phyloP scores from a whole-genome alignment of 2,797 vertebrate genomes.

The Diceros bicornis region DNA sequence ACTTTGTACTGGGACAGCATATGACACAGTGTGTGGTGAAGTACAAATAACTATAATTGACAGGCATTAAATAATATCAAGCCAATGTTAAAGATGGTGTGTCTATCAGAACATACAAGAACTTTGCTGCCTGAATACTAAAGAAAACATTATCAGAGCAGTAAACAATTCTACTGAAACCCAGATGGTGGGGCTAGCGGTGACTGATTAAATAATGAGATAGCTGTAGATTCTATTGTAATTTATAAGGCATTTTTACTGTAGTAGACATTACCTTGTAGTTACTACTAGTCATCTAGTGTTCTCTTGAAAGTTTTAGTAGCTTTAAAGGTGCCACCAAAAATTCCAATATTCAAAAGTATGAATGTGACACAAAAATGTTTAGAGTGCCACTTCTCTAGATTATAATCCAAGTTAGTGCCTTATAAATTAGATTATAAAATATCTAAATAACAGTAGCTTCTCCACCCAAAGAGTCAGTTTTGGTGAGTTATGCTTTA shows the following conservation, averaged over 20 bases:
- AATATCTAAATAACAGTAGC: not conserved
- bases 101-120: constrained; percentile 3
- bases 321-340: not conserved
- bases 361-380: constrained; percentile 30
- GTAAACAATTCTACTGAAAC: constrained; percentile 24
- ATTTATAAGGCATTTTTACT: constrained; percentile 7
- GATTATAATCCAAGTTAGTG: constrained; percentile 12
- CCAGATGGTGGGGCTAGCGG: not conserved
- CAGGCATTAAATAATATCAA: not conserved
- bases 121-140: not conserved
- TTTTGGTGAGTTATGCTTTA: not conserved
- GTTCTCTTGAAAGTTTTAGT: constrained; percentile 38
- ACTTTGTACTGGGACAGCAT: not conserved
- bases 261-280: not conserved
- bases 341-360: constrained; percentile 37
- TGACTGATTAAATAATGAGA: constrained; percentile 12
- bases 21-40: not conserved
- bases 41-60: not conserved
- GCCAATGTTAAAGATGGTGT: not conserved
- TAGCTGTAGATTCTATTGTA: not conserved
- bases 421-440: constrained; percentile 7
- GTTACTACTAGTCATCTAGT: constrained; percentile 23
- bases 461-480: constrained; percentile 35
- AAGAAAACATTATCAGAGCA: constrained; percentile 33
- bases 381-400: constrained; percentile 31